Evolutionary conservation across 2,888 invertebrate species (phyloP).

Genomic region (Branchellion lobata): DNA sequence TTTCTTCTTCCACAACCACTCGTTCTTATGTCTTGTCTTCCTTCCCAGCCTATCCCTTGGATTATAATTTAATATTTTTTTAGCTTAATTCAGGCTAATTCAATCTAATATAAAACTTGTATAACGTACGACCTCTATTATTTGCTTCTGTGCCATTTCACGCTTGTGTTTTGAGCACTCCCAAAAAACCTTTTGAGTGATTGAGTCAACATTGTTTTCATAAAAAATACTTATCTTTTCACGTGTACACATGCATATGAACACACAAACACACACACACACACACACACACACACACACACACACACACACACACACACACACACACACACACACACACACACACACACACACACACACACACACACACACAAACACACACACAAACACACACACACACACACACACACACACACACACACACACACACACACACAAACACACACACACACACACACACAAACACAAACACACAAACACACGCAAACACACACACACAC

Average conservation of each 20-base stretch:
- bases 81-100: too few species aligned
- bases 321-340: constrained; percentile 14
- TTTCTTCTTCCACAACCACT: too few species aligned
- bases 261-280: constrained; percentile 40
- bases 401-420: background rate
- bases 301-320: constrained; percentile 33
- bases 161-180: too few species aligned
- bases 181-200: too few species aligned
- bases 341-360: constrained; percentile 10
- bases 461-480: background rate
- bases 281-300: constrained; percentile 38
- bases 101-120: too few species aligned
- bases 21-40: too few species aligned
- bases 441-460: background rate
- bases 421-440: background rate
- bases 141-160: too few species aligned
- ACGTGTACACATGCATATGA: constrained; percentile 40
- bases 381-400: background rate
- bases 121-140: too few species aligned
- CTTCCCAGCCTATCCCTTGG: too few species aligned
- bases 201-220: too few species aligned
- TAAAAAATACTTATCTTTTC: constrained; percentile 27
- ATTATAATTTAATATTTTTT: too few species aligned
- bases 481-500: background rate
- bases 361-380: background rate